These are phyloP conservation scores for Ophonus ardosiacus DNA, from an alignment of 2,888 invertebrate genomes.

Conservation along the genomic window DNA sequence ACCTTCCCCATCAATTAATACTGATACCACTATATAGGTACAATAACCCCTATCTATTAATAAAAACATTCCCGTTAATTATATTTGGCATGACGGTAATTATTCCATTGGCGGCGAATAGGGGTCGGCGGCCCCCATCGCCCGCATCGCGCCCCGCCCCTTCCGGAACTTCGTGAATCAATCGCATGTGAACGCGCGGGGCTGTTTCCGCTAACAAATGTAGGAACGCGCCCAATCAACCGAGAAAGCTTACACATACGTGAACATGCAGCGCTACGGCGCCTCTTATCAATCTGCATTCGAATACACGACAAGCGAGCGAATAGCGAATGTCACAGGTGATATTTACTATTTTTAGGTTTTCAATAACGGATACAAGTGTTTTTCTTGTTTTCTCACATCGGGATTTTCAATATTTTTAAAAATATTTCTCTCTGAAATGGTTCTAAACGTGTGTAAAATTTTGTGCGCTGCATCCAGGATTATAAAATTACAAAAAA, in stretches of 20 bases:
- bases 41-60: neutral
- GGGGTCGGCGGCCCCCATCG: constrained; percentile 4
- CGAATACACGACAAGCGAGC: neutral
- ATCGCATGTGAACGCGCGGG: constrained; percentile 40
- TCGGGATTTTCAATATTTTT: neutral
- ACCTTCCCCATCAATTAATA: no score
- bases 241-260: neutral
- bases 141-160: constrained; percentile 22
- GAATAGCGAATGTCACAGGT: constrained; percentile 6
- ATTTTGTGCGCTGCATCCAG: no score
- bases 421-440: neutral
- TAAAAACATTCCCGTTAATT: neutral
- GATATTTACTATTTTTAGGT: constrained; percentile 8
- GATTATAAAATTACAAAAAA: no score
- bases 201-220: constrained; percentile 53
- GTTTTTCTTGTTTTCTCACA: neutral
- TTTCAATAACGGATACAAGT: neutral
- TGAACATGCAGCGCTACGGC: neutral
- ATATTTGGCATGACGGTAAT: neutral
- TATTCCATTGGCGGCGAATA: neutral
- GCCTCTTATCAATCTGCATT: constrained; percentile 3
- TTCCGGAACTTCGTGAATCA: constrained; percentile 47
- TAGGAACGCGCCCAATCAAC: constrained; percentile 1
- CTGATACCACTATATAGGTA: neutral
- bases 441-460: neutral